Conservation (phyloP, 2,797 vertebrate genomes). For the Darevskia mixta region DNA sequence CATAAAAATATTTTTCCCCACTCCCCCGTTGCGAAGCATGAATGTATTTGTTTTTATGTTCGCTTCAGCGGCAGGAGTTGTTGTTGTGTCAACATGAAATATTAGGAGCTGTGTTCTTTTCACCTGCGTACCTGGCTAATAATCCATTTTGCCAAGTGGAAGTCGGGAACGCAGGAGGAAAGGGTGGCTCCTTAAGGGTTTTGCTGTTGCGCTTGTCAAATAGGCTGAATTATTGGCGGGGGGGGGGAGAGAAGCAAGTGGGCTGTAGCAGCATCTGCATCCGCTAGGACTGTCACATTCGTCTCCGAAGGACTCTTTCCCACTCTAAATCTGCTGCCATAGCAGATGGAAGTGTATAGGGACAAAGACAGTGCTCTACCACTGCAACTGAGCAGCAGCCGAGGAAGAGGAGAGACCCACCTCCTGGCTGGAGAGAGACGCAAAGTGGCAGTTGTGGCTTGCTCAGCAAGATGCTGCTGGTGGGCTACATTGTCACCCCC, state of each 20-base stretch:
- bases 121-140: conserved; percentile 1
- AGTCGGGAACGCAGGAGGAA: not conserved
- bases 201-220: conserved; percentile 20
- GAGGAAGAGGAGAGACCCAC: not conserved
- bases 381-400: not conserved
- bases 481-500: not conserved
- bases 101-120: not conserved
- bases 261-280: conserved; percentile 15
- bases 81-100: conserved; percentile 4
- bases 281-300: not conserved
- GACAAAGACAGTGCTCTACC: not conserved
- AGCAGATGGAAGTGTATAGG: not conserved
- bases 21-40: not conserved
- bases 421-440: not conserved
- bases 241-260: not conserved
- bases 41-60: not conserved
- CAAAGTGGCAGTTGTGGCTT: not conserved
- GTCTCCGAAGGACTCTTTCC: not conserved
- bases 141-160: conserved; percentile 3
- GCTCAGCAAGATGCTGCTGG: not conserved
- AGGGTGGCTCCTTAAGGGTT: conserved; percentile 5
- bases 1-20: not conserved
- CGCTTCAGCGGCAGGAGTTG: not conserved
- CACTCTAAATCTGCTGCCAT: not conserved
- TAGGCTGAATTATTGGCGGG: not conserved